Conservation (phyloP, 2,888 invertebrate species). For the Xestobium rufovillosum region DNA sequence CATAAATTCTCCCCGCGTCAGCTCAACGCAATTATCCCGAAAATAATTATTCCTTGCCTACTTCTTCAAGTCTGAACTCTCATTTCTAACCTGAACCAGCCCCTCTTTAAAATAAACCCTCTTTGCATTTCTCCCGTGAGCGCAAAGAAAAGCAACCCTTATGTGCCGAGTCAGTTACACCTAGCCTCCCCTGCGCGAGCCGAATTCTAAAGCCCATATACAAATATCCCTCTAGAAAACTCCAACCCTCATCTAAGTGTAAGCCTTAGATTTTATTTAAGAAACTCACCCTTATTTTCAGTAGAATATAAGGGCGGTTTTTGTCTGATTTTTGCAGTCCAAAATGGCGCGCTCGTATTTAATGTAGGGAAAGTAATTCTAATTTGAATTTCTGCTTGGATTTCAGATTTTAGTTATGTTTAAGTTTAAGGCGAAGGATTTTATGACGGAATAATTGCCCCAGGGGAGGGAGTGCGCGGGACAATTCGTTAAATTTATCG, state of each 20-base stretch:
- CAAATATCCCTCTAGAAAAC: conserved; percentile 38
- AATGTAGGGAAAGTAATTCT: conserved; percentile 42
- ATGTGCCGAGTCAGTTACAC: conserved; percentile 3
- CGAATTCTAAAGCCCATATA: conserved; percentile 29
- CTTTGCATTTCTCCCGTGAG: conserved; percentile 28
- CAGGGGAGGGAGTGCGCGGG: conserved; percentile 4
- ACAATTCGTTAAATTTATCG: too few relatives aligned
- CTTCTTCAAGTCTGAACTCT: conserved; percentile 36
- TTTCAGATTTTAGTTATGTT: conserved; percentile 39
- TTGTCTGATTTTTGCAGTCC: conserved; percentile 34
- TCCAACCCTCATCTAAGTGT: conserved; percentile 37
- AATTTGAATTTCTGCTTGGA: conserved; percentile 38
- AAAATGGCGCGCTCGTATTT: conserved; percentile 42
- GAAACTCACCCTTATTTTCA: conserved; percentile 34
- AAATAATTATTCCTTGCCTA: conserved; percentile 35
- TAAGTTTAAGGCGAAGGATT: conserved; percentile 41
- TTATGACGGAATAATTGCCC: conserved; percentile 25
- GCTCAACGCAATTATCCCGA: conserved; percentile 20
- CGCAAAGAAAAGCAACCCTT: too few relatives aligned
- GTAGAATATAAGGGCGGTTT: conserved; percentile 33
- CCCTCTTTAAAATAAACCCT: conserved; percentile 37
- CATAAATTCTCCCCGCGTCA: too few relatives aligned
- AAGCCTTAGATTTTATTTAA: conserved; percentile 39
- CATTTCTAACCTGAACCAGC: conserved; percentile 35
- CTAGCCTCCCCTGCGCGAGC: background rate